Conservation (phyloP, 2,888 invertebrate species). For the Xestia rhomboidea region DNA sequence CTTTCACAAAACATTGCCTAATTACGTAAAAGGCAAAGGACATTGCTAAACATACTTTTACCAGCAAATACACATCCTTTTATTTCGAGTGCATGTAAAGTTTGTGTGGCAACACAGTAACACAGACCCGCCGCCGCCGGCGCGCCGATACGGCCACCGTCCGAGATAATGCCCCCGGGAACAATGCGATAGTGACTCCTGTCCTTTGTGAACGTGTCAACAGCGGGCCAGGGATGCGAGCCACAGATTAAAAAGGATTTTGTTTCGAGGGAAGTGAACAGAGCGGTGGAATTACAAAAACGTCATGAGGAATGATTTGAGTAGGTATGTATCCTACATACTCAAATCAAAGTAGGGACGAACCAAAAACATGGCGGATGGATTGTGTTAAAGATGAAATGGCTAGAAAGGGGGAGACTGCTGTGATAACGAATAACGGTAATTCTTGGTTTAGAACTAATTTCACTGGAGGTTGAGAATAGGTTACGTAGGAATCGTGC, state of each 20-base stretch:
- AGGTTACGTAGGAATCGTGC: not conserved
- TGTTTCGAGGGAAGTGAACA: not conserved
- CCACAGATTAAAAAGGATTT: constrained; percentile 26
- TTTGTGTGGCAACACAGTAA: constrained; percentile 19
- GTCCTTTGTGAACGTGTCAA: constrained; percentile 53
- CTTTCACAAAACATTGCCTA: not conserved
- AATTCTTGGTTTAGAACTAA: not conserved
- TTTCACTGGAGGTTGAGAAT: not conserved
- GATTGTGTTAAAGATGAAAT: not conserved
- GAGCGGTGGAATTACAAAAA: not conserved
- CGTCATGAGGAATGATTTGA: not conserved
- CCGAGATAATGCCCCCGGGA: constrained; percentile 48
- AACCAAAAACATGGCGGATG: not conserved
- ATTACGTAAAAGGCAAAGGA: not conserved
- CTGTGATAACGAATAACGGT: not conserved
- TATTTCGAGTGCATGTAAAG: constrained; percentile 13
- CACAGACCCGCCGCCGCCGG: constrained; percentile 15
- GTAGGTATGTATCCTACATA: not conserved
- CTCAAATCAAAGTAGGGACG: too few relatives aligned
- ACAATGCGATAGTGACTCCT: constrained; percentile 49
- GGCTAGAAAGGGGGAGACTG: not conserved
- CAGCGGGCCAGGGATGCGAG: constrained; percentile 13
- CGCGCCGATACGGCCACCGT: constrained; percentile 19
- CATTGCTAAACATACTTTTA: not conserved
- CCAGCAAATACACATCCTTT: not conserved